phyloP scores from a whole-genome alignment of 1,140 invertebrate species.

The Coptotermes formosanus region DNA sequence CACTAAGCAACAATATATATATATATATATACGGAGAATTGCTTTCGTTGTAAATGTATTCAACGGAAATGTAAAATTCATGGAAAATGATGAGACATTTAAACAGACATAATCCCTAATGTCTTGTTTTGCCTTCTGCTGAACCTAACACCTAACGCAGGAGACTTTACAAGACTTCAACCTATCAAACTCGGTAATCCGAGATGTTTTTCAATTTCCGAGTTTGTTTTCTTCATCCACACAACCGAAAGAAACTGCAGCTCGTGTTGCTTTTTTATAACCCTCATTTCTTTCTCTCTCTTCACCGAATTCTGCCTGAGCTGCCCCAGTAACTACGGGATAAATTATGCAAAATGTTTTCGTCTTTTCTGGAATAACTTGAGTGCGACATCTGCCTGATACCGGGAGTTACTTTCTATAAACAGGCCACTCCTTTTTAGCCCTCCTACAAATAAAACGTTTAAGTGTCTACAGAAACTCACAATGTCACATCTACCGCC shows the following conservation, averaged over 20 bases:
- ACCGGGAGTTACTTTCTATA: neutral
- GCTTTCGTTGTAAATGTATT: neutral
- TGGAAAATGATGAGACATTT: neutral
- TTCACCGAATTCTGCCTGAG: neutral
- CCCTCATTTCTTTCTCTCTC: neutral
- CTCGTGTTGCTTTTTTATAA: neutral
- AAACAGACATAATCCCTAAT: neutral
- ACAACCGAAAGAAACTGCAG: neutral
- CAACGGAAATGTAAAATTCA: neutral
- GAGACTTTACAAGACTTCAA: too few species aligned
- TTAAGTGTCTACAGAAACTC: neutral
- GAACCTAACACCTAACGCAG: neutral
- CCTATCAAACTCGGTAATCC: neutral
- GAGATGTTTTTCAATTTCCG: constrained; percentile 8
- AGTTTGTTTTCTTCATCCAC: neutral
- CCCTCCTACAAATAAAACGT: neutral
- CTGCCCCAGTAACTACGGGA: neutral
- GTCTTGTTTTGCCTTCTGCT: neutral
- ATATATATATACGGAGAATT: too few species aligned
- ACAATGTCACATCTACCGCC: neutral
- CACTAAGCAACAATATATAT: too few species aligned
- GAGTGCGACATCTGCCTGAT: neutral
- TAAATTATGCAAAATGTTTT: neutral
- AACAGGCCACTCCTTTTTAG: neutral
- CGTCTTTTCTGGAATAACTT: neutral